These are phyloP conservation scores for Maccullochella peelii DNA, from an alignment of 2,113 vertebrate species.

Conservation along the genomic window DNA sequence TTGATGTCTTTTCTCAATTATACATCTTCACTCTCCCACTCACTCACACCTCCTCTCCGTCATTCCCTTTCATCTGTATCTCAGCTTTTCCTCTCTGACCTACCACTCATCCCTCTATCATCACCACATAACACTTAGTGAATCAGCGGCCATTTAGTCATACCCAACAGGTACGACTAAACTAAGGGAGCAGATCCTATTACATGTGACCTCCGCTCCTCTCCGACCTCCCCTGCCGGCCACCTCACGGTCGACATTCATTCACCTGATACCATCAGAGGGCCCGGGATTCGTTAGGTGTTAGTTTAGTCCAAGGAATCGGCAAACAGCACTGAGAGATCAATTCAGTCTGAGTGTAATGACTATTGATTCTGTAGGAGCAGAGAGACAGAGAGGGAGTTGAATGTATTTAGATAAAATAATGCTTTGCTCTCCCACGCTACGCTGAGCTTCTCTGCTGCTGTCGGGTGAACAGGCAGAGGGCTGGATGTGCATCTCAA, in stretches of 20 bases:
- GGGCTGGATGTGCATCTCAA: slow-evolving; percentile 56
- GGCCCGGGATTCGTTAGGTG: slow-evolving; percentile 62
- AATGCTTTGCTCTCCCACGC: slow-evolving; percentile 67
- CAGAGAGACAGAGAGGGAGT: slow-evolving; percentile 59
- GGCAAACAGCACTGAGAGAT: slow-evolving; percentile 71
- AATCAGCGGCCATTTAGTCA: slow-evolving; percentile 29
- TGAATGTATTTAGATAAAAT: slow-evolving; percentile 80
- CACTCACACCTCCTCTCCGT: slow-evolving; percentile 55
- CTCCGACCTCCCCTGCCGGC: slow-evolving; percentile 4
- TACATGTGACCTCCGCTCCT: slow-evolving; percentile 51
- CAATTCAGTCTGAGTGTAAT: slow-evolving; percentile 76
- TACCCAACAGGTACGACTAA: too few relatives aligned
- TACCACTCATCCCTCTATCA: slow-evolving; percentile 32
- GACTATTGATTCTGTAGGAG: slow-evolving; percentile 79
- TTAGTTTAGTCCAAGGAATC: slow-evolving; percentile 73
- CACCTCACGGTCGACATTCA: slow-evolving; percentile 34
- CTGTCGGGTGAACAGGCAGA: slow-evolving; percentile 30
- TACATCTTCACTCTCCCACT: slow-evolving; percentile 54
- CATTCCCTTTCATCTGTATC: slow-evolving; percentile 57
- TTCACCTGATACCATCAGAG: slow-evolving; percentile 56
- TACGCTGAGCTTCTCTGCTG: slow-evolving; percentile 35
- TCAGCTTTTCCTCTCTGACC: slow-evolving; percentile 37
- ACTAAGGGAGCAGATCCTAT: slow-evolving; percentile 40
- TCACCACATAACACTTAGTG: slow-evolving; percentile 28
- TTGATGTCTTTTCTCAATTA: slow-evolving; percentile 59